phyloP scores from a whole-genome alignment of 2,797 vertebrate genomes.

The Dryobates pubescens region DNA sequence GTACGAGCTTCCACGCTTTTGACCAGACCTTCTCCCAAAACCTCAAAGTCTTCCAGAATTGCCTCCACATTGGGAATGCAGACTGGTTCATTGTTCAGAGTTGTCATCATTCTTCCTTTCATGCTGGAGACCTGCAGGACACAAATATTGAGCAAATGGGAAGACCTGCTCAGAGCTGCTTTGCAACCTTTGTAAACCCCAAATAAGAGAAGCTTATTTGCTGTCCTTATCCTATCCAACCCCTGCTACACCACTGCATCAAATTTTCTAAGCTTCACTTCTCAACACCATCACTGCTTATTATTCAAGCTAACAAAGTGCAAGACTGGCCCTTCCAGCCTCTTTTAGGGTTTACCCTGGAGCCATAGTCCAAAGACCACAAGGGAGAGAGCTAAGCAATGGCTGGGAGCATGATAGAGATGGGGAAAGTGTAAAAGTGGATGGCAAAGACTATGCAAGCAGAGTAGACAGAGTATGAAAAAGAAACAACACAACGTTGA shows the following conservation, averaged over 20 bases:
- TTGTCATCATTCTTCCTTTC: constrained; percentile 82
- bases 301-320: not conserved
- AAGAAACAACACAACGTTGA: not conserved
- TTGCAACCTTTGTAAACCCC: not conserved
- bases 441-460: not conserved
- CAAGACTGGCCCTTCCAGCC: not conserved
- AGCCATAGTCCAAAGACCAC: not conserved
- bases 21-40: constrained; percentile 91
- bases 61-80: constrained; percentile 91
- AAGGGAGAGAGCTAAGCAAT: not conserved
- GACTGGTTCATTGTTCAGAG: constrained; percentile 71
- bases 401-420: not conserved
- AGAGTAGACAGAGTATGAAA: not conserved
- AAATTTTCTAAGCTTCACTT: not conserved
- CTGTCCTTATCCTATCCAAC: not conserved
- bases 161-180: not conserved
- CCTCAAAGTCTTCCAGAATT: constrained; percentile 89
- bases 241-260: not conserved
- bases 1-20: constrained; percentile 85
- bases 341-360: not conserved
- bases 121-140: constrained; percentile 83
- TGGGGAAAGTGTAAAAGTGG: not conserved
- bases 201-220: not conserved
- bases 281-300: not conserved
- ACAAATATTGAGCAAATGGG: not conserved